Base-by-base conservation (phyloP, 2,113 vertebrate species). In the Manacus vitellinus region DNA sequence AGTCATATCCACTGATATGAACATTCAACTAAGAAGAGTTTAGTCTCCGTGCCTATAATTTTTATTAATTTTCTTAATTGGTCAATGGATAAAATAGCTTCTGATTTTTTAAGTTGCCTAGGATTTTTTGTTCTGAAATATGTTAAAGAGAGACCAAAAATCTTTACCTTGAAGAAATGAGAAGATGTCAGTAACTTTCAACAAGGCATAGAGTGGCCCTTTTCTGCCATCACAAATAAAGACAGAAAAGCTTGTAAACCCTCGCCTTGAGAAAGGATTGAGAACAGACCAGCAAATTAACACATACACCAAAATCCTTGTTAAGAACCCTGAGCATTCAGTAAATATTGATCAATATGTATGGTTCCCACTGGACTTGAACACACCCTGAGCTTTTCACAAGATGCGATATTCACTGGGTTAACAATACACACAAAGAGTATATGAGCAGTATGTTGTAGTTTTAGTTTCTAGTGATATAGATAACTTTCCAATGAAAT, bases 341-440 rank as follows among this genome's bases (percentile, higher is more conserved):
- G 47, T 54, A 71, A 51, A 56, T 87, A 78, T 51, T 0, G 0
- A 47, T 59, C 20, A 52, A 4, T 51, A 20, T 27, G 2, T 39
- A 17, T 35, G 5, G 33, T 16, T 91, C 51, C 15, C 15, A 33
- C 10, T 59, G 23, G 47, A 72, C 6, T 47, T 41, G 27, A 67
- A 5, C 0, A 2, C 8, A 47, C 14, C 49, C 55, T 33, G 15
- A 59, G 14, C 5, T 23, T 61, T 61, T 37, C 27, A 44, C 27
- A 58, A 20, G 6, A 6, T 23, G 9, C 21, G 16, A 15, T 33
- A 62, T 66, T 73, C 51, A 24, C 28, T 62, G 25, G 6, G 6
- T 21, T 56, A 66, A 41, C 41, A 61, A 46, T 9, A 37, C 4
- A 61, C 10, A 68, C 16, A 51, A 30, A 72, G 37, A 16, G 14